Conservation (phyloP, 2,113 vertebrate genomes). For the Leptosomus discolor region DNA sequence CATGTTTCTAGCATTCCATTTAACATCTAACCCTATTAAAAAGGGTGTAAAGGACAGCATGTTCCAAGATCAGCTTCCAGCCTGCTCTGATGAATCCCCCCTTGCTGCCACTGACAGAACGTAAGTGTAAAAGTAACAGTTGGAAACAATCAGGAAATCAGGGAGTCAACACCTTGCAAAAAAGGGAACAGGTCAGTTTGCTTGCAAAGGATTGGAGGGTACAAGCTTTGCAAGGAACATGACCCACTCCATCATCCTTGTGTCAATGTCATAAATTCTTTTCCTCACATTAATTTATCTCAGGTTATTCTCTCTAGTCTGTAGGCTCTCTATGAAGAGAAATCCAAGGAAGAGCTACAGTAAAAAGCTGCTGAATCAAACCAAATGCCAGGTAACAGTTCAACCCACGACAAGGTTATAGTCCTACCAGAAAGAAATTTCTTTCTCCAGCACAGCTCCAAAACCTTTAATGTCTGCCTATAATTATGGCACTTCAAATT, state of each 20-base stretch:
- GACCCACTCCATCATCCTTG: too few relatives aligned
- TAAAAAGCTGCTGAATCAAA: neutral
- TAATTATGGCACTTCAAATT: neutral
- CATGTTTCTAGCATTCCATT: neutral
- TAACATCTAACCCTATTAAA: neutral
- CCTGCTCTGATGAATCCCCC: neutral
- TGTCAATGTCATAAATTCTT: neutral
- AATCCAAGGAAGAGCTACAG: neutral
- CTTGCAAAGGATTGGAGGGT: neutral
- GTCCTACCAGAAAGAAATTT: neutral
- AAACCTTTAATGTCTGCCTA: neutral
- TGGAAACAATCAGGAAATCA: neutral
- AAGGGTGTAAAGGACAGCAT: neutral
- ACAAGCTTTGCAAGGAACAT: neutral
- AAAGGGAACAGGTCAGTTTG: neutral
- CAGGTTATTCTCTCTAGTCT: neutral
- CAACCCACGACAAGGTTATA: neutral
- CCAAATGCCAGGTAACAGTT: neutral
- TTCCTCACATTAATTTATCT: neutral
- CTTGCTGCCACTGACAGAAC: neutral
- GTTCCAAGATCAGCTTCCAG: neutral
- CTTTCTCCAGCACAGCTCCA: neutral
- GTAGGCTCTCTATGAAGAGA: neutral
- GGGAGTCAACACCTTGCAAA: neutral
- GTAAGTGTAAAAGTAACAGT: neutral